Base-by-base conservation (phyloP, 1,140 invertebrate genomes). In the Tenebrio molitor region DNA sequence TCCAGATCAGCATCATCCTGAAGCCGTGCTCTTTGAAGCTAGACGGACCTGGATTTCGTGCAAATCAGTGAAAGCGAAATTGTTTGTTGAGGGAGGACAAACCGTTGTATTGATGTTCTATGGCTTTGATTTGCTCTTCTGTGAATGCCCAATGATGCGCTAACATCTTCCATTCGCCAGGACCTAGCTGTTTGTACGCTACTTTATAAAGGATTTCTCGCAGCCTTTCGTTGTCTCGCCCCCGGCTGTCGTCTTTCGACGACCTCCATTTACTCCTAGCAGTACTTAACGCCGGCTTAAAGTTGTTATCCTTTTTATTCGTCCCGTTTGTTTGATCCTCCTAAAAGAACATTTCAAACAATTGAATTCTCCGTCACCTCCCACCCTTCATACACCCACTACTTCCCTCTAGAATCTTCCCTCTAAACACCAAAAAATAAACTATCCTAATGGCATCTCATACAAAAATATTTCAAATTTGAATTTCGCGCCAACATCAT, bases 41-140 rank as follows among this genome's bases (percentile, higher is more conserved):
- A n/a, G 87, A 86, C 14, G 89, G 84, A 76, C 91, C 91, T 91
- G 81, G 16, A 80, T n/a, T n/a, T n/a, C n/a, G n/a, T n/a, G n/a
- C n/a, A n/a, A n/a, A n/a, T n/a, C n/a, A n/a, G n/a, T n/a, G n/a
- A n/a, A n/a, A n/a, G n/a, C n/a, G n/a, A n/a, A n/a, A n/a, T n/a
- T n/a, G n/a, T n/a, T n/a, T n/a, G n/a, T n/a, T n/a, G n/a, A n/a
- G n/a, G n/a, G n/a, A n/a, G 7, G 2, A 29, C 10, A 44, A 44
- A 91, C 91, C 91, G 70, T 89, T 91, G 75, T 92, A 92, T 78
- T 93, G 91, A 80, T 92, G 91, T 81, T 92, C 91, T 71, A 93
- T 92, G 8, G 91, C 90, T 74, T 85, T 86, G 34, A 92, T 90
- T 78, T 92, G 91, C 39, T 92, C 91, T 41, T 89, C 85, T 0